Conservation (phyloP, 2,113 vertebrate species). For the Chamaea fasciata region DNA sequence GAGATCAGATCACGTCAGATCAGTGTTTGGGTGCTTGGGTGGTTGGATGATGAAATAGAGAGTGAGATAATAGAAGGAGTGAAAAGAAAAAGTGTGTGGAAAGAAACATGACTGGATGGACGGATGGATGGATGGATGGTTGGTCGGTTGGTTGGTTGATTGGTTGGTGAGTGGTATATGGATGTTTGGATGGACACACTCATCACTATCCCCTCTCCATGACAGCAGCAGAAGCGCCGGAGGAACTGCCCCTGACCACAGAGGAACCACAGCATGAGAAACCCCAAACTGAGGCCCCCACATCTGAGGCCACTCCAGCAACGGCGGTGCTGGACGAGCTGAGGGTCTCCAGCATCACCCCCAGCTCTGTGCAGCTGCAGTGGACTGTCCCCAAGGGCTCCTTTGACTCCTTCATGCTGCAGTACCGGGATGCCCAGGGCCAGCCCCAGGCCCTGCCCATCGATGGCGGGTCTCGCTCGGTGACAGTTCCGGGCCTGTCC, state of each 20-base stretch:
- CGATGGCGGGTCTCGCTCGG: accelerated
- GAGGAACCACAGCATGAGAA: background rate
- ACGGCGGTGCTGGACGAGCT: background rate
- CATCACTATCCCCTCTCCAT: background rate
- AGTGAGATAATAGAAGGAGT: no score
- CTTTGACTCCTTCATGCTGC: constrained; percentile 60
- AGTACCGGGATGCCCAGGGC: background rate
- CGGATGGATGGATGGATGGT: background rate
- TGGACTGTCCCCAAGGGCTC: constrained; percentile 46
- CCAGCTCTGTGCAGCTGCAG: background rate
- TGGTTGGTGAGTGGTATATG: background rate
- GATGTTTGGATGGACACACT: background rate
- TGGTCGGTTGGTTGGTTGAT: no score
- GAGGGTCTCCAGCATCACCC: background rate
- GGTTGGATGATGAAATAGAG: no score
- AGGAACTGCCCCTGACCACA: background rate
- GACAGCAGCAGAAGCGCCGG: background rate
- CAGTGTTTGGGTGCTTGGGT: no score
- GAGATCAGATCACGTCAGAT: no score
- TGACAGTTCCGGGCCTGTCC: background rate
- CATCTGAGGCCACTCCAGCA: no score
- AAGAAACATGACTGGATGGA: background rate
- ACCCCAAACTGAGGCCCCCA: no score
- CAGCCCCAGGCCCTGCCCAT: background rate
- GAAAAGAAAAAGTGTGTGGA: no score